These are phyloP conservation scores for Aselliscus stoliczkanus DNA, from an alignment of 2,797 vertebrate species.

Conservation along the genomic window DNA sequence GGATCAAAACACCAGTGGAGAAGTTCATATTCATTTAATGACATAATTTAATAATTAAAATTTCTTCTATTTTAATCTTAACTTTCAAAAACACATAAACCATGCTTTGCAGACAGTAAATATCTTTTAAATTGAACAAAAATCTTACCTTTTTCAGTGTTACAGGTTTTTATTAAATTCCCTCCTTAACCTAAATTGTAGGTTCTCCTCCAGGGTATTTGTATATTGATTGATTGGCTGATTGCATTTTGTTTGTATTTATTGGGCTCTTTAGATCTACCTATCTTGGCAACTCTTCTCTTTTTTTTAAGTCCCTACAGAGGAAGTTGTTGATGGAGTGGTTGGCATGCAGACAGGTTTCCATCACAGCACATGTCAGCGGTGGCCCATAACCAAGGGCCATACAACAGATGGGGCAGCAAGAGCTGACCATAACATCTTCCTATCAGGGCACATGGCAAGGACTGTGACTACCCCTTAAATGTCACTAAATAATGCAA, in stretches of 20 bases:
- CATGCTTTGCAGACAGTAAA: neutral
- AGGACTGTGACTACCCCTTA: neutral
- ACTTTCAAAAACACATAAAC: neutral
- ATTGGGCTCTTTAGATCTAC: neutral
- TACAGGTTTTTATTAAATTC: neutral
- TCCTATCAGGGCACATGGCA: neutral
- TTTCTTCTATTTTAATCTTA: slow-evolving; percentile 29
- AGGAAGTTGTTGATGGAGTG: neutral
- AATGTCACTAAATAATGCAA: neutral
- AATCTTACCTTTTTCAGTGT: neutral
- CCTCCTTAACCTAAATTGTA: neutral
- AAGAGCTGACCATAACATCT: accelerated
- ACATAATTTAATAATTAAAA: neutral
- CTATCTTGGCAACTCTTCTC: neutral
- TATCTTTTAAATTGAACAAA: neutral
- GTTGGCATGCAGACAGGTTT: neutral
- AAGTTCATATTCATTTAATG: neutral
- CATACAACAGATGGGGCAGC: accelerated
- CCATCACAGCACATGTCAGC: neutral
- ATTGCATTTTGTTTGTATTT: neutral
- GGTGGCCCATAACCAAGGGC: too few relatives aligned
- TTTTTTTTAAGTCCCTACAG: neutral
- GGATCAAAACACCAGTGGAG: neutral
- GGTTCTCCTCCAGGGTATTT: neutral
- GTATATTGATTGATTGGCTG: neutral